Evolutionary conservation across 2,797 vertebrate genomes (phyloP), one percentile per base, ranked within the genome.

Genomic region (Myioborus miniatus): DNA sequence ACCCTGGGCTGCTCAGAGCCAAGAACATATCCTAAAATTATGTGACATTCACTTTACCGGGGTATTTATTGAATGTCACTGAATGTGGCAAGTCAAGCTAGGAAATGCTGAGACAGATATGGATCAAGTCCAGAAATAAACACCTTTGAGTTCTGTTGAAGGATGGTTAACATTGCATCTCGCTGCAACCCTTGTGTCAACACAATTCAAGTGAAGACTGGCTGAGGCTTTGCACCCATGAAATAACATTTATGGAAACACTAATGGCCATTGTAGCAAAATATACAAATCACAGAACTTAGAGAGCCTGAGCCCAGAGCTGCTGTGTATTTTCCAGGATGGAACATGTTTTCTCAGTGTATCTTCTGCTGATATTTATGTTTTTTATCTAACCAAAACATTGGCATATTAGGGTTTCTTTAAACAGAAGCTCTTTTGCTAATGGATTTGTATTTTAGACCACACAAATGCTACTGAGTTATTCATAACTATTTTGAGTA

Each of bases 401-500:
- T 5, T 9, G 19, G 11, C 53, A 3, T 44, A 18, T n/a, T 16
- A 71, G 18, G 8, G 5, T 64, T 91, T 88, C 39, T 70, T 90
- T 83, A 95, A 94, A 87, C 83, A 84, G 36, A 58, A 89, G 75
- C 37, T 95, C 9, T 60, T 67, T 64, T 75, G 53, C 26, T 83
- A 81, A 62, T 88, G 60, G 77, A 47, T 90, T 95, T 64, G 26
- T 58, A 83, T 85, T 30, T 62, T 83, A 95, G 88, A 88, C 68
- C 82, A 75, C 93, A 95, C 70, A 87, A 94, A 87, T 94, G 62
- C 70, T 95, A 77, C 75, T 84, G 87, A 94, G 65, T 82, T 96
- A 91, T 87, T 97, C 77, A 95, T 83, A 95, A 96, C 87, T 95
- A 96, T 94, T 96, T 96, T 96, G 84, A 90, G 83, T 94, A 87